Evolutionary conservation across 2,113 vertebrate species (phyloP), one percentile per base, ranked within the genome.

Genomic region (Climacteris rufus): DNA sequence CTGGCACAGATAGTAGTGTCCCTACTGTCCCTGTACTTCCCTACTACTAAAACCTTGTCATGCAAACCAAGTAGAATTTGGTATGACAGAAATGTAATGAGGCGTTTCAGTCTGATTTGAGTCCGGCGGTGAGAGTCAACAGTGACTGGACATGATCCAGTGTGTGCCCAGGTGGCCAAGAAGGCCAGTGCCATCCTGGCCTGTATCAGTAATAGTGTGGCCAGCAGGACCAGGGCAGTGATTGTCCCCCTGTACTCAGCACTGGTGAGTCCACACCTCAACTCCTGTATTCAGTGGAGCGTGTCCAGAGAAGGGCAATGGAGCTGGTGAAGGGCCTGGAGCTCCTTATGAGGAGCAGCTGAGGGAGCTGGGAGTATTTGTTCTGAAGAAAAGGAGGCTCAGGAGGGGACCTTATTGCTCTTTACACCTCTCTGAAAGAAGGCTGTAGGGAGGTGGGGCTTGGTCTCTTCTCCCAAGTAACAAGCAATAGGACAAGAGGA

Each of bases 381-480:
- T 47, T 6, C 35, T 49, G 22, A 6, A 80, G 31, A 33, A 49
- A 37, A 86, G 15, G 19, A 61, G 22, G 16, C 44, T 59, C 3
- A 31, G 18, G 13, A n/a, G 15, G 6, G 6, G 4, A 42, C 13
- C 7, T 28, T 47, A 17, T 20, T 1, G 0, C 7, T 79, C 25
- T 49, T 9, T 20, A 28, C 53, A 66, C 10, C 12, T 24, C 20
- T 27, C 37, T 30, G 37, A 69, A n/a, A 39, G 27, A 23, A 19
- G 42, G 2, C 20, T 81, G 47, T 21, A 44, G 39, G 7, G 4
- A 35, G 7, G 4, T 11, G 7, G 20, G 13, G 4, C 3, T 30
- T 0, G 0, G 7, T n/a, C 61, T 44, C 44, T 27, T 59, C 28
- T n/a, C 27, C 23, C 54, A 69, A 11, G 20, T 11, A 50, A 44